Base-by-base conservation (phyloP, 2,888 invertebrate species). In the Portevinia maculata region DNA sequence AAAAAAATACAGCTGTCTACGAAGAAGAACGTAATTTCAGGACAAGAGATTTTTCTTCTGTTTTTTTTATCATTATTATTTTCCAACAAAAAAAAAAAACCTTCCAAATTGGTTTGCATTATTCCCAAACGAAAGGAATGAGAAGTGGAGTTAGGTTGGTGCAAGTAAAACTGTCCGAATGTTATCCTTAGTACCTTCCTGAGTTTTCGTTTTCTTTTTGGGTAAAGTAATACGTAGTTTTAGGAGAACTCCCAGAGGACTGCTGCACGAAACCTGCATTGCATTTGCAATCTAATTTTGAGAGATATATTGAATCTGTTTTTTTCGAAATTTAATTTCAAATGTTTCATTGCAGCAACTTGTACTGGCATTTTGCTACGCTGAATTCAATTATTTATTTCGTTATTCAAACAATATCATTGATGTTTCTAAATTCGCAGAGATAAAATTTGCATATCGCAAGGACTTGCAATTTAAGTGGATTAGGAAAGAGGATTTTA, bases 101-200 rank as follows among this genome's bases (percentile, higher is more conserved):
- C 62, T 48, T 34, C 11, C 21, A 50, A 50, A 62, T 62, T 62
- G 62, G 62, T 62, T 62, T 62, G 34, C 48, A 11, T 62, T 48
- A 13, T 39, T 13, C 8, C 15, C 39, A n/a, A 9, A n/a, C 48
- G 32, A 15, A 9, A 39, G 13, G 24, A 7, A 39, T 39, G 39
- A 39, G 39, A 37, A 57, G 9, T 13, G 19, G 4, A 24, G 24
- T 37, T 34, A 2, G 21, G 9, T 21, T 41, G 39, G 30, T 19
- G 19, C 9, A 44, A 44, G 19, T 19, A 9, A 11, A 19, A 19
- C 19, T 19, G 11, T 7, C 1, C 0, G 41, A 11, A 19, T 15
- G 1, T 37, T n/a, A n/a, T 9, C 24, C 8, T 9, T n/a, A 39
- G 37, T 24, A 37, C 37, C n/a, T 15, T 9, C 13, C 24, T 41